phyloP scores from a whole-genome alignment of 2,888 invertebrate species.

The Myathropa florea region DNA sequence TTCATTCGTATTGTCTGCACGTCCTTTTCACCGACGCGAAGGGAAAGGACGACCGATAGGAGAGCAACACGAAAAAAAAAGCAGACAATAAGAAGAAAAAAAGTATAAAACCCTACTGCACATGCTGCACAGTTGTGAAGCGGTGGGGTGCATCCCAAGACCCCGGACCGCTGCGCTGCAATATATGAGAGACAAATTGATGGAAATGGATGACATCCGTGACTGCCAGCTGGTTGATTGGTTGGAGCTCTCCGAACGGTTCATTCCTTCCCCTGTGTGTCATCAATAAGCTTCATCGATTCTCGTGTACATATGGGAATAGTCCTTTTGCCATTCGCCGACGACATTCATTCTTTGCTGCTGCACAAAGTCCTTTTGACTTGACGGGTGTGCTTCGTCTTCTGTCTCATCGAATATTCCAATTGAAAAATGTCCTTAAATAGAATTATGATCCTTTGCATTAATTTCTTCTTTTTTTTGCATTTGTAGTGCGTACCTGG shows the following conservation, averaged over 20 bases:
- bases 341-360: conserved; percentile 3
- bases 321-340: not conserved
- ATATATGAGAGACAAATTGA: conserved; percentile 45
- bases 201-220: conserved; percentile 49
- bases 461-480: conserved; percentile 10
- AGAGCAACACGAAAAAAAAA: conserved; percentile 25
- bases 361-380: not conserved
- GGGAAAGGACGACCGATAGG: conserved; percentile 33
- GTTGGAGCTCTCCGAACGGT: conserved; percentile 18
- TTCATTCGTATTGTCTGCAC: conserved; percentile 58
- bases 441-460: conserved; percentile 43
- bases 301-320: conserved; percentile 31
- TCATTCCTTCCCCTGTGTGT: conserved; percentile 12
- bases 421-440: conserved; percentile 61
- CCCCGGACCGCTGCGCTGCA: conserved; percentile 4
- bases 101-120: conserved; percentile 1
- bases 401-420: conserved; percentile 62
- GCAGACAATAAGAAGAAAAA: not conserved
- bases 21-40: not conserved
- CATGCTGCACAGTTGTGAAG: no score
- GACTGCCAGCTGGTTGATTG: conserved; percentile 53
- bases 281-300: conserved; percentile 24
- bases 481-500: conserved; percentile 48
- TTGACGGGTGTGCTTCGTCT: not conserved
- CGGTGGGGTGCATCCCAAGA: no score